phyloP scores from a whole-genome alignment of 2,113 vertebrate species.

The Megaleporinus macrocephalus region DNA sequence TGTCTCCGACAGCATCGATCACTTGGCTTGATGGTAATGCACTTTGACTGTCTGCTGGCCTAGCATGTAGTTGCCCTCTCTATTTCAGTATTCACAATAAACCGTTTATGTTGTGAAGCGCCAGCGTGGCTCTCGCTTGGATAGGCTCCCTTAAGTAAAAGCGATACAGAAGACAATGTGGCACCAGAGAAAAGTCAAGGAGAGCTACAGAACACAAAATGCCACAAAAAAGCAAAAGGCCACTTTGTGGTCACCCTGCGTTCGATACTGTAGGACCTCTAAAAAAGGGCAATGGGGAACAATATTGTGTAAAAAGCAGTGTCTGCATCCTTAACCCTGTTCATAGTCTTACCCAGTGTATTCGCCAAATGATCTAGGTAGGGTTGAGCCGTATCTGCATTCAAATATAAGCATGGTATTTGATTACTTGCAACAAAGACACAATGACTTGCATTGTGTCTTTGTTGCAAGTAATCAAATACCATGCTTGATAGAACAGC shows the following conservation, averaged over 20 bases:
- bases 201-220: conserved; percentile 14
- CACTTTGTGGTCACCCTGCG: conserved; percentile 8
- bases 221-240: conserved; percentile 4
- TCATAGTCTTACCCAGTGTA: too few species aligned
- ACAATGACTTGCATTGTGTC: too few species aligned
- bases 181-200: neutral
- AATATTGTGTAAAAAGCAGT: conserved; percentile 9
- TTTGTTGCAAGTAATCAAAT: too few species aligned
- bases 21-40: conserved; percentile 22
- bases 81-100: conserved; percentile 11
- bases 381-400: too few species aligned
- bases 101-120: conserved; percentile 1
- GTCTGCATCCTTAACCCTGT: neutral
- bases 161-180: conserved; percentile 18
- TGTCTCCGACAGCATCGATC: conserved; percentile 26
- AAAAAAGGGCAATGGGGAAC: neutral
- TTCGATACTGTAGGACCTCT: neutral
- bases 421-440: too few species aligned
- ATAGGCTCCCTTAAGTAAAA: conserved; percentile 13
- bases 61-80: conserved; percentile 12
- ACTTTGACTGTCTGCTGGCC: conserved; percentile 5
- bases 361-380: too few species aligned
- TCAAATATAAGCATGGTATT: too few species aligned
- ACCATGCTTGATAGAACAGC: too few species aligned
- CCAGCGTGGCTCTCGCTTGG: neutral